Percentiles rank a stretch among this genome's conserved stretches.
Evolutionary conservation across 1,140 invertebrate species (phyloP).

Genomic region (Leptopilina boulardi): DNA sequence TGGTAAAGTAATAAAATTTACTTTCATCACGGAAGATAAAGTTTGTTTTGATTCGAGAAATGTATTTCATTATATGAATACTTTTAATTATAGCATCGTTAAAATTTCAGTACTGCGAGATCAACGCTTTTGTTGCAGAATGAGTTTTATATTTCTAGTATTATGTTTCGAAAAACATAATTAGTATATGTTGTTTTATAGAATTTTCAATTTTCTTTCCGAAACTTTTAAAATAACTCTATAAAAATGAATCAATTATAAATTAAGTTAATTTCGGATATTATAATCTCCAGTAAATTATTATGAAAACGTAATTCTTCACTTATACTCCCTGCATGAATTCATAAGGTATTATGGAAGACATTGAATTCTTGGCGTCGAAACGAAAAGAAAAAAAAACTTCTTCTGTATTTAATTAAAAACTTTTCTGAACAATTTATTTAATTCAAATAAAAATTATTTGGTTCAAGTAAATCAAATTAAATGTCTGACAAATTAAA

Average conservation of each 20-base stretch:
- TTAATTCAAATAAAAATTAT: too few species aligned
- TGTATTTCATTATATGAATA: not conserved
- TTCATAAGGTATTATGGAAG: not conserved
- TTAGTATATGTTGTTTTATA: too few species aligned
- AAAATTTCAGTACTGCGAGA: not conserved
- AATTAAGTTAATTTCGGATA: not conserved
- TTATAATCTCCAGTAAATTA: not conserved
- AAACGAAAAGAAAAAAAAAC: conserved; percentile 1
- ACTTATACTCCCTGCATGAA: not conserved
- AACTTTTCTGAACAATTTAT: not conserved
- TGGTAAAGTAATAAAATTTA: too few species aligned
- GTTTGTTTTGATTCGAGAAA: not conserved
- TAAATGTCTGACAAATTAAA: too few species aligned
- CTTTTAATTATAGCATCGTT: not conserved
- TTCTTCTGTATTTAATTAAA: conserved; percentile 10
- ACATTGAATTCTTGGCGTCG: not conserved
- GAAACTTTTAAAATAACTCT: not conserved
- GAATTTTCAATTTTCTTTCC: not conserved
- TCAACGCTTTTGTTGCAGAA: not conserved
- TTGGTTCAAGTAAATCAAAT: too few species aligned
- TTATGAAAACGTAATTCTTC: not conserved
- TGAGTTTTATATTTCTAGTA: not conserved
- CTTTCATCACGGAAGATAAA: too few species aligned
- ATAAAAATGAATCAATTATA: conserved; percentile 13
- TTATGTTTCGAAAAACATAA: not conserved